phyloP scores from a whole-genome alignment of 2,113 vertebrate species.

The Mustela lutreola region DNA sequence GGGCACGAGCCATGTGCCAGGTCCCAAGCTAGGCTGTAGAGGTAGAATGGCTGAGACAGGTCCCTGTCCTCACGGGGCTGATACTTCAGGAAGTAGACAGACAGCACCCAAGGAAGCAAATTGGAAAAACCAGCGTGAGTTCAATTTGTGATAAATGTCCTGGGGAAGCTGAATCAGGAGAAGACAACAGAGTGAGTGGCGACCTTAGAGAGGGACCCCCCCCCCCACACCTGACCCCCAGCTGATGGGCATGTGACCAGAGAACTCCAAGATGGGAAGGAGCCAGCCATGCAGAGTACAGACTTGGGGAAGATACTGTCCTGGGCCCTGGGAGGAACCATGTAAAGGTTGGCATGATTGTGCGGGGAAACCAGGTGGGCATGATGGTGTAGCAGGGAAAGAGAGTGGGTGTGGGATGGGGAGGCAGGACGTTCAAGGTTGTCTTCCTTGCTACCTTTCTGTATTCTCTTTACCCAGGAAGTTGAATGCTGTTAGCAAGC shows the following conservation, averaged over 20 bases:
- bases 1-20: not conserved
- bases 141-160: not conserved
- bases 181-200: not conserved
- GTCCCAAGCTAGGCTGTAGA: not conserved
- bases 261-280: not conserved
- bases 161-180: not conserved
- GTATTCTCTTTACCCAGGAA: not conserved
- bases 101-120: not conserved
- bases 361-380: not conserved
- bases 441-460: not conserved
- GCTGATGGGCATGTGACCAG: not conserved
- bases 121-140: not conserved
- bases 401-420: not conserved
- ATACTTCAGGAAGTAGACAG: conserved; percentile 1
- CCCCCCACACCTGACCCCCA: not conserved
- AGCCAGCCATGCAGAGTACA: not conserved
- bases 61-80: not conserved
- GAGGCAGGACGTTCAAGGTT: not conserved
- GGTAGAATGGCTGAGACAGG: not conserved
- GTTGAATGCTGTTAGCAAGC: not conserved
- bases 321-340: not conserved
- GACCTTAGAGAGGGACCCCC: not conserved
- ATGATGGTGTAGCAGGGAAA: not conserved
- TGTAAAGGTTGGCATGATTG: not conserved
- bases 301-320: not conserved